phyloP scores from a whole-genome alignment of 2,113 vertebrate species.

The Callionymus lyra region DNA sequence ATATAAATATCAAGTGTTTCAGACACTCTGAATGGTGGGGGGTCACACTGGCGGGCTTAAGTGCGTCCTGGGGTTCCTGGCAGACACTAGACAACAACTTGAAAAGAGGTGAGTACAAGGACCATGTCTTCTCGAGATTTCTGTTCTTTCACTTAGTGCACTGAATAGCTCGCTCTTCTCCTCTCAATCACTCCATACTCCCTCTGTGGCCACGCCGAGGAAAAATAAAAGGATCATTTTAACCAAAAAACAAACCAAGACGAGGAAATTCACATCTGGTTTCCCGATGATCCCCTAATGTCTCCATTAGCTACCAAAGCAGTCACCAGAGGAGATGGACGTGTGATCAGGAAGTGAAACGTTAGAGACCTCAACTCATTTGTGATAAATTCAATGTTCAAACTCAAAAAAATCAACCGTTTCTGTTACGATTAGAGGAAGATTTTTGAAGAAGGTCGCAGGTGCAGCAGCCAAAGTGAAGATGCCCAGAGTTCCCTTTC shows the following conservation, averaged over 20 bases:
- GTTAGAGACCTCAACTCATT: too few species aligned
- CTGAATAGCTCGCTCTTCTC: conserved; percentile 2
- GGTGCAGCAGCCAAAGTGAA: too few species aligned
- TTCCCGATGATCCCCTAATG: conserved; percentile 7
- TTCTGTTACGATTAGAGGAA: too few species aligned
- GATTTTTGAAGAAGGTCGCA: too few species aligned
- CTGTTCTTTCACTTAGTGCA: conserved; percentile 30
- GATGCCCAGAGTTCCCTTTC: too few species aligned
- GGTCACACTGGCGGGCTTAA: conserved; percentile 2
- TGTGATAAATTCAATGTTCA: too few species aligned
- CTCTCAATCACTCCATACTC: conserved; percentile 30
- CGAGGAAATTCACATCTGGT: conserved; percentile 31
- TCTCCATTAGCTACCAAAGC: conserved; percentile 4
- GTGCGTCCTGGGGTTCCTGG: conserved; percentile 12
- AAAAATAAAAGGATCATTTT: conserved; percentile 18
- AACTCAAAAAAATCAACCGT: too few species aligned
- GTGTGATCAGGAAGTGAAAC: not conserved
- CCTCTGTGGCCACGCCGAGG: conserved; percentile 13
- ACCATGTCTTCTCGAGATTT: conserved; percentile 16
- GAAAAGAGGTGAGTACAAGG: conserved; percentile 18
- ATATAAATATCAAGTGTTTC: conserved; percentile 15
- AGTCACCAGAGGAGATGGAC: not conserved
- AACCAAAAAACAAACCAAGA: conserved; percentile 18
- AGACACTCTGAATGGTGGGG: conserved; percentile 5
- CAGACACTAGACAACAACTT: conserved; percentile 14